Base-by-base conservation (phyloP, 2,888 invertebrate genomes). In the Lacanobia oleracea region DNA sequence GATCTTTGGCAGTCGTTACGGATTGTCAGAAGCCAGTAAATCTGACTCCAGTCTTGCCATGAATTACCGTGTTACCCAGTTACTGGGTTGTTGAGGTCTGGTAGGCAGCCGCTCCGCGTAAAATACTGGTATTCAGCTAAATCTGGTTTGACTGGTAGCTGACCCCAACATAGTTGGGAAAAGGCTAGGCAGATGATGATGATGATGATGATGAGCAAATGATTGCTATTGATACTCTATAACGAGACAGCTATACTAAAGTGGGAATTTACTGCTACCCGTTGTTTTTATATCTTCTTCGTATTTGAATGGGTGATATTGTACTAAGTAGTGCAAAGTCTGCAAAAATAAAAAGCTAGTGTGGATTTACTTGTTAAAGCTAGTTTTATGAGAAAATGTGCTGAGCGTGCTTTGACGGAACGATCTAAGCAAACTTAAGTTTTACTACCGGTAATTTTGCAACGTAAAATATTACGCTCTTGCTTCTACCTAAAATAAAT, bases 221-320 rank as follows among this genome's bases (percentile, higher is more conserved):
- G 37, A 57, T 18, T 37, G 57, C 18, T 37, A 37, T n/a, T 57
- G 12, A 9, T 6, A 12, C n/a, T 0, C n/a, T 12, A n/a, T 6
- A 57, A 57, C 37, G 33, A 10, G 33, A n/a, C 6, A 37, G 12
- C 12, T 12, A 57, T 37, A 56, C 21, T 68, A 16, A 61, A 64
- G 54, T 65, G 27, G 43, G 33, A 50, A 60, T 66, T 78, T 61
- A 60, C 16, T 63, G 51, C 33, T 18, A 8, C 51, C 27, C 37
- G 51, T 23, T 63, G 12, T 43, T 70, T 76, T 68, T 64, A 61
- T 59, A 43, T 57, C n/a, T 33, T 61, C 61, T 75, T 64, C 60
- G 54, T 33, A 60, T 54, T 60, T 16, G 51, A 60, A 62, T 48
- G 0, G 12, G 18, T 45, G 21, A 37, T 51, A 0, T 65, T 54